Percentiles rank a stretch among this genome's conserved stretches.
Conservation (phyloP, 2,113 vertebrate species). For the Struthidea cinerea region DNA sequence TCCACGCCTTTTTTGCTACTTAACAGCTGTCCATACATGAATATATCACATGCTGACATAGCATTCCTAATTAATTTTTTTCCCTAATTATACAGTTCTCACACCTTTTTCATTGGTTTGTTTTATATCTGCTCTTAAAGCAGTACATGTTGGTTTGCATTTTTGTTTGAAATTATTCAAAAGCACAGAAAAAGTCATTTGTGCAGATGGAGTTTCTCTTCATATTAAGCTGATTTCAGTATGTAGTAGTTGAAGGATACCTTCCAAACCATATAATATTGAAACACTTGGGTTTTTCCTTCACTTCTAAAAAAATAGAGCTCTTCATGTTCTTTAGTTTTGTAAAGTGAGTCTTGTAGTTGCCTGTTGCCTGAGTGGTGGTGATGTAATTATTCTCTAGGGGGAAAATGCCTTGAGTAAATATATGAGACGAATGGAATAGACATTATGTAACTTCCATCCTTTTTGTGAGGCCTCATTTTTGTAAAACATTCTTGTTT, state of each 20-base stretch:
- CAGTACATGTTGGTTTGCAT: background rate
- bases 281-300: background rate
- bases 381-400: constrained; percentile 52
- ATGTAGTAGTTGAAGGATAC: background rate
- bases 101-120: background rate
- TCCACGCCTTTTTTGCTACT: background rate
- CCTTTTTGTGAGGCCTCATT: background rate
- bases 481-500: background rate
- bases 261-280: background rate
- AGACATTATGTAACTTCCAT: constrained; percentile 26
- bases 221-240: background rate
- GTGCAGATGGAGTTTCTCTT: background rate
- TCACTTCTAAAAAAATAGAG: background rate
- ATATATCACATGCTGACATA: background rate
- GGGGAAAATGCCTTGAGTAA: constrained; percentile 42
- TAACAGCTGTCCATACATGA: background rate
- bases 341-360: constrained; percentile 14
- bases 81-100: background rate
- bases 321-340: background rate
- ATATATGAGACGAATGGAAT: constrained; percentile 22
- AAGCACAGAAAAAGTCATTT: background rate
- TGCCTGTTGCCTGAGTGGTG: constrained; percentile 21
- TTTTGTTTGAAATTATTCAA: background rate
- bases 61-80: background rate
- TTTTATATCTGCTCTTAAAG: background rate